Conservation (phyloP, 2,888 invertebrate species). For the Beris chalybata region DNA sequence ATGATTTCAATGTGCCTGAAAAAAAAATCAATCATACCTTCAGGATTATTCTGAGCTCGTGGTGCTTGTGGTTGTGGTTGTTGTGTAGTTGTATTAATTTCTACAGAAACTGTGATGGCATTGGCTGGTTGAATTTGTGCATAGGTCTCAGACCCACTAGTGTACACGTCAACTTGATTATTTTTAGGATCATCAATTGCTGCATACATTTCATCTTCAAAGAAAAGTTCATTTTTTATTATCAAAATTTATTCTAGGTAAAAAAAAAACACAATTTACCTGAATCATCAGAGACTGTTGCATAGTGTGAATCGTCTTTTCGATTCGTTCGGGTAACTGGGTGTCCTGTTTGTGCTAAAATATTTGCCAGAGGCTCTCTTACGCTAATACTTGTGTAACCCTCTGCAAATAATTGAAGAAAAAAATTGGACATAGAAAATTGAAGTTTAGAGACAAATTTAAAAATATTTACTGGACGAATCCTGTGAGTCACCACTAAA, state of each 20-base stretch:
- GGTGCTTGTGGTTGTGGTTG: slow-evolving; percentile 49
- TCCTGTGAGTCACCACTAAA: slow-evolving; percentile 92
- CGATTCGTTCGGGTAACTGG: slow-evolving; percentile 55
- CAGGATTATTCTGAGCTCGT: slow-evolving; percentile 16
- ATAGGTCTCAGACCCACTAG: slow-evolving; percentile 83
- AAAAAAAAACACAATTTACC: slow-evolving; percentile 59
- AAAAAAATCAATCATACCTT: slow-evolving; percentile 16
- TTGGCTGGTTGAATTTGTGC: slow-evolving; percentile 74
- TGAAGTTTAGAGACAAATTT: not conserved
- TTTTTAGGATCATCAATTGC: slow-evolving; percentile 78
- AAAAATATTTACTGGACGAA: slow-evolving; percentile 69
- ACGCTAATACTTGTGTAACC: slow-evolving; percentile 92
- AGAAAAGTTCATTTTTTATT: not conserved
- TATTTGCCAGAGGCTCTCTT: slow-evolving; percentile 80
- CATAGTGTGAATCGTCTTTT: slow-evolving; percentile 72
- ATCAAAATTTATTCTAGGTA: not conserved
- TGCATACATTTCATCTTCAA: slow-evolving; percentile 83
- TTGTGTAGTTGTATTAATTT: slow-evolving; percentile 49
- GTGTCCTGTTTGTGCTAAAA: slow-evolving; percentile 66
- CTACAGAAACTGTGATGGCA: slow-evolving; percentile 53
- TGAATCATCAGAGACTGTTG: slow-evolving; percentile 90
- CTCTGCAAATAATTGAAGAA: slow-evolving; percentile 59
- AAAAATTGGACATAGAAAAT: slow-evolving; percentile 2
- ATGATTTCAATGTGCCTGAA: slow-evolving; percentile 2
- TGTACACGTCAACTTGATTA: slow-evolving; percentile 64